Conservation (phyloP, 1,140 invertebrate genomes). For the Tyrophagus putrescentiae region DNA sequence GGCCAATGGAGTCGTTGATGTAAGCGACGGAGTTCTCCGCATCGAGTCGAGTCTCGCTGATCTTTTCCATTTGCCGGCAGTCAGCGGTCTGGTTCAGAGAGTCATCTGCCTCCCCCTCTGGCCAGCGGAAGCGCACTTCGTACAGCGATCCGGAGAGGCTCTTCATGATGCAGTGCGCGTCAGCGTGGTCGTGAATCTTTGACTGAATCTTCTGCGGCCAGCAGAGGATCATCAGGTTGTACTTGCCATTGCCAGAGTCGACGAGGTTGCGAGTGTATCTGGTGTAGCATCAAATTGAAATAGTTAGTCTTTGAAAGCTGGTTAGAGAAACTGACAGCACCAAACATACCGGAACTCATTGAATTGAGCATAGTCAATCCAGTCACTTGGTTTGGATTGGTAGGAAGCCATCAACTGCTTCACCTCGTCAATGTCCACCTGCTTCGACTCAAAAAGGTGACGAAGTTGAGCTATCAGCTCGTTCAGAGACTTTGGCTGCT, state of each 20-base stretch:
- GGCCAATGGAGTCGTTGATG: constrained; percentile 84
- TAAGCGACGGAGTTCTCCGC: constrained; percentile 66
- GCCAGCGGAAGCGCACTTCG: constrained; percentile 59
- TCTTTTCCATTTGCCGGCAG: constrained; percentile 39
- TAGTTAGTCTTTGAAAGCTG: no score
- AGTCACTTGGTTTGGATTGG: constrained; percentile 71
- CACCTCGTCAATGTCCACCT: constrained; percentile 75
- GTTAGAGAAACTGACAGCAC: constrained; percentile 21
- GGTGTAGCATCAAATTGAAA: no score
- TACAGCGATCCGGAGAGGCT: constrained; percentile 40
- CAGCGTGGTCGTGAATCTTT: constrained; percentile 86
- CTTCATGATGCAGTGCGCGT: constrained; percentile 97
- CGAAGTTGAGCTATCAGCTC: constrained; percentile 57
- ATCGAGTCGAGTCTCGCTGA: constrained; percentile 45
- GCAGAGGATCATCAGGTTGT: constrained; percentile 91
- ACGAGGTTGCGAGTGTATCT: constrained; percentile 89
- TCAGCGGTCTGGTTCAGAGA: constrained; percentile 31
- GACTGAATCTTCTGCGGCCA: constrained; percentile 92
- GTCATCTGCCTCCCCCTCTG: constrained; percentile 35
- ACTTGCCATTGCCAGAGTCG: constrained; percentile 86
- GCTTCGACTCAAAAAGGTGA: constrained; percentile 53
- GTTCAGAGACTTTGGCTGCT: constrained; percentile 37
- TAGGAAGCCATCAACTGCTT: constrained; percentile 66
- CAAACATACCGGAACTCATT: constrained; percentile 76
- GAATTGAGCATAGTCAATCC: constrained; percentile 88